These are phyloP conservation scores for Pseudolaguvia tuberculata DNA, from an alignment of 2,113 vertebrate genomes.

Conservation along the genomic window DNA sequence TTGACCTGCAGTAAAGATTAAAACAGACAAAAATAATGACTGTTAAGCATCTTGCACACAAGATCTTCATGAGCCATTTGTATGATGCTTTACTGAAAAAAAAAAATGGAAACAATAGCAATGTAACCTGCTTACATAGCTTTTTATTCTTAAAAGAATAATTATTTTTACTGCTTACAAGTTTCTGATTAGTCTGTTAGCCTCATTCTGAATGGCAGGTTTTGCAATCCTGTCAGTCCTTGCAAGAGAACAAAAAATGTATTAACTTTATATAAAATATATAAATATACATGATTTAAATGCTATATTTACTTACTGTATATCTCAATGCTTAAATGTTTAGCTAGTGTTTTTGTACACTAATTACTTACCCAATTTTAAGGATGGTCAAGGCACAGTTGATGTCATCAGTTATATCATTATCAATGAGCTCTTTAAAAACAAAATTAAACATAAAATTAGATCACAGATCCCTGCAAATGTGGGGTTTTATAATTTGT, in stretches of 20 bases:
- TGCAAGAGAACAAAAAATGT: not conserved
- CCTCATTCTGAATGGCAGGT: not conserved
- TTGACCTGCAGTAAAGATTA: slow-evolving; percentile 17
- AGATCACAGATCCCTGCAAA: too few relatives aligned
- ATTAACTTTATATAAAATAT: not conserved
- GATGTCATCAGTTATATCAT: slow-evolving; percentile 51
- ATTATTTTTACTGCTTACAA: slow-evolving; percentile 36
- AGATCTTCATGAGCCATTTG: not conserved
- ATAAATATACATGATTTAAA: not conserved
- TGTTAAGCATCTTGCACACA: not conserved
- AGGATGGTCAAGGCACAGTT: slow-evolving; percentile 10
- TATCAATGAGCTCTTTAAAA: slow-evolving; percentile 50
- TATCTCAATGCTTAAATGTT: not conserved
- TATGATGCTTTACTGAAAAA: not conserved
- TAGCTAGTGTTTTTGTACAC: not conserved
- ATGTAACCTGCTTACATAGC: not conserved
- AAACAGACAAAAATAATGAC: slow-evolving; percentile 1
- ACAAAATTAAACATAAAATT: not conserved
- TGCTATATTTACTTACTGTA: too few relatives aligned
- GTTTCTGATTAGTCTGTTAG: not conserved
- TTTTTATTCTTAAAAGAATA: not conserved
- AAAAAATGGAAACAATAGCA: not conserved
- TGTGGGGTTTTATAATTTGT: not conserved
- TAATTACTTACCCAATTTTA: slow-evolving; percentile 38
- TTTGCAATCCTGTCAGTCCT: not conserved